Conservation (phyloP, 2,888 invertebrate genomes). For the Drosophila rubida region DNA sequence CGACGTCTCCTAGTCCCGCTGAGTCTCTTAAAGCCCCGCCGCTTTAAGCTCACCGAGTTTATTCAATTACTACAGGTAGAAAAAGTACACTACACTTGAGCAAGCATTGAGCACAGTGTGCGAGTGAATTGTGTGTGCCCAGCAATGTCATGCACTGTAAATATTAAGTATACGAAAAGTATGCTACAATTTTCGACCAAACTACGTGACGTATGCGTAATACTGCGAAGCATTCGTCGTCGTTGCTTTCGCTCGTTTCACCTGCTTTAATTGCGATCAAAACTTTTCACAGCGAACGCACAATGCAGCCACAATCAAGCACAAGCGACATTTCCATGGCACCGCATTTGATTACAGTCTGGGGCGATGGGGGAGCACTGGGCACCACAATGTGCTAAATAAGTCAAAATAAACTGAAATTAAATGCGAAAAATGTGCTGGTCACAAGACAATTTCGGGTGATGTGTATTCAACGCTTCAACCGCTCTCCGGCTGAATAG, state of each 20-base stretch:
- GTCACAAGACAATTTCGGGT: slow-evolving; percentile 30
- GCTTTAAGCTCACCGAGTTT: slow-evolving; percentile 8
- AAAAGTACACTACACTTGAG: slow-evolving; percentile 15
- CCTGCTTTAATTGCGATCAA: slow-evolving; percentile 14
- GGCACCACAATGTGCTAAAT: slow-evolving; percentile 19
- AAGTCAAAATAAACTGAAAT: slow-evolving; percentile 32
- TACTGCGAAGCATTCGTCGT: slow-evolving; percentile 2
- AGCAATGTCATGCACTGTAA: neutral
- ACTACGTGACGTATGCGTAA: slow-evolving; percentile 22
- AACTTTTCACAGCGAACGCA: slow-evolving; percentile 12
- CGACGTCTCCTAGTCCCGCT: slow-evolving; percentile 16
- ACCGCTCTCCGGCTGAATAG: slow-evolving; percentile 42
- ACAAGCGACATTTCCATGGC: slow-evolving; percentile 35
- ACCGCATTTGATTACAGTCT: slow-evolving; percentile 43
- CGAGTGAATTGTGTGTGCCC: neutral
- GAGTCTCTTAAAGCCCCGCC: slow-evolving; percentile 19
- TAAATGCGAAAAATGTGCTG: slow-evolving; percentile 27
- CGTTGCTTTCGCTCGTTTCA: slow-evolving; percentile 15
- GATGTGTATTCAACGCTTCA: slow-evolving; percentile 25
- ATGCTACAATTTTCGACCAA: neutral
- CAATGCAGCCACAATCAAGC: slow-evolving; percentile 53
- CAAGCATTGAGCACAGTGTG: slow-evolving; percentile 23
- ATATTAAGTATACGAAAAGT: slow-evolving; percentile 1
- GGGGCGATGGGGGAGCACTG: neutral
- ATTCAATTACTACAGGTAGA: slow-evolving; percentile 29